Conservation (phyloP, 2,113 vertebrate species). For the Rousettus leschenaultii region DNA sequence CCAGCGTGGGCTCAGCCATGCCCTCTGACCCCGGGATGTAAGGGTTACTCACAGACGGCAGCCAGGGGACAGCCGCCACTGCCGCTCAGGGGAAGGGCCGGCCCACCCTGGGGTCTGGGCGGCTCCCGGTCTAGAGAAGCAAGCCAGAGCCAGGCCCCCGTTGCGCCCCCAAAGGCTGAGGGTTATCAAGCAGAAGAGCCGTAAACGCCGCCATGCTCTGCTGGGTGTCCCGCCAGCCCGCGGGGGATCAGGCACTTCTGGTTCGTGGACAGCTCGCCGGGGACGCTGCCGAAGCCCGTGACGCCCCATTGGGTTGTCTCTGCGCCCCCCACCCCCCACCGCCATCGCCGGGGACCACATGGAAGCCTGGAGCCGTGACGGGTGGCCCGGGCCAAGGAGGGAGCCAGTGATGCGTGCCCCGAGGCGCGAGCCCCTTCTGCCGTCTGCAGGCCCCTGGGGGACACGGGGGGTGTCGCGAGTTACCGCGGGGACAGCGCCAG, state of each 20-base stretch:
- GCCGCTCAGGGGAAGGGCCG: neutral
- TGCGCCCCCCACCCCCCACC: neutral
- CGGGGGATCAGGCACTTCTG: neutral
- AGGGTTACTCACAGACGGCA: accelerated
- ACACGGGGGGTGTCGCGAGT: accelerated
- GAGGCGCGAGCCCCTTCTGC: accelerated
- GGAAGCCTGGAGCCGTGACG: neutral
- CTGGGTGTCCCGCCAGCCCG: neutral
- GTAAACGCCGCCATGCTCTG: neutral
- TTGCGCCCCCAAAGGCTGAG: neutral
- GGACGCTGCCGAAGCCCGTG: neutral
- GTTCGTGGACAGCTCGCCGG: neutral
- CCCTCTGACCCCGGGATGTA: accelerated
- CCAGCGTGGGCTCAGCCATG: accelerated
- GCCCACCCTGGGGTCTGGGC: neutral
- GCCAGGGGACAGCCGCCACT: neutral
- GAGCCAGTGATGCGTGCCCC: accelerated
- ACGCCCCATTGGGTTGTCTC: neutral
- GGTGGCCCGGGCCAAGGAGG: neutral
- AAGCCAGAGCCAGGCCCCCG: neutral
- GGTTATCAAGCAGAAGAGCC: neutral
- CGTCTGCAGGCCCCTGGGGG: accelerated
- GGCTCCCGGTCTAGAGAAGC: neutral
- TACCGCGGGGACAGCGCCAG: accelerated
- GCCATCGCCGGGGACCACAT: accelerated